Evolutionary conservation across 2,888 invertebrate genomes (phyloP), one percentile per base, ranked within the genome.

Genomic region (Dasysyrphus albostriatus): DNA sequence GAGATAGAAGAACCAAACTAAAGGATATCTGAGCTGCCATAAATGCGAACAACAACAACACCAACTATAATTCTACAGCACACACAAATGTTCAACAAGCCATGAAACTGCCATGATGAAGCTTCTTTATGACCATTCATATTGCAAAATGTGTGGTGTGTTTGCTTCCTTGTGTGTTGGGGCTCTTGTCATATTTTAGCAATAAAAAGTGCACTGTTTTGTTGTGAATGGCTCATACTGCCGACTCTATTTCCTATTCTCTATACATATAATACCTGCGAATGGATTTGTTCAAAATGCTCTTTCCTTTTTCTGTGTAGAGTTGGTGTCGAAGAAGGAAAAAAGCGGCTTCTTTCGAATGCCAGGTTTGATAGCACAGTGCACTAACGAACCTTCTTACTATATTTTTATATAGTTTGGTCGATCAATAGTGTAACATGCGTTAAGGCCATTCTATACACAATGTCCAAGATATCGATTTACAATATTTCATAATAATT

Each of bases 401-500:
- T 19, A 47, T 61, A 51, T 1, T 10, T 51, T 6, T 12, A n/a
- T 39, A 14, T 59, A 54, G 29, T 76, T 67, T 78, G 77, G 49
- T 49, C 63, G 47, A 34, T 9, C 4, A n/a, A 10, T 34, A n/a
- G 72, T 80, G 75, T 59, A 80, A 81, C 81, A 77, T 85, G 77
- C 85, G 81, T 85, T 80, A 69, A 63, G 74, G 61, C 61, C 61
- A 37, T 24, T 24, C 59, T 39, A 14, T 58, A 39, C 24, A 77
- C 75, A 65, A 78, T 87, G 74, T 78, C 82, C 78, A 70, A 54
- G 85, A 65, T 87, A 87, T 87, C 83, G 76, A 83, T 83, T 88
- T 83, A 88, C 88, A 88, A 88, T 88, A 88, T 88, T 88, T 88
- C 88, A 88, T 88, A 88, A 88, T 83, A 88, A 80, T 88, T 87